Evolutionary conservation across 30 jellyfish, hydroid and myxozoan species (phyloP).

Genomic region (Aurelia aurita): DNA sequence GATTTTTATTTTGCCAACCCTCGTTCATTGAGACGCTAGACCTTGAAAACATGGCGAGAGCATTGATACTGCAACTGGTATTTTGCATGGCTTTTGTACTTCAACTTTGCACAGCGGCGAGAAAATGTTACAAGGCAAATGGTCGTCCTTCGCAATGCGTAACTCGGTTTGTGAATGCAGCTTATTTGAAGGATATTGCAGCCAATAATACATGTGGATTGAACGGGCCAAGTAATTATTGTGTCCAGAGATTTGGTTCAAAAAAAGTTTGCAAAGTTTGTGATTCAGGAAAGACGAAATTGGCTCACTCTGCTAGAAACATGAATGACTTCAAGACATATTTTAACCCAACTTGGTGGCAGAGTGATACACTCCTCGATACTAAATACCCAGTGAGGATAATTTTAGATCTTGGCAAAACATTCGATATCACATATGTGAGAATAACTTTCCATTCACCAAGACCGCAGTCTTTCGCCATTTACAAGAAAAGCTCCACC

Average conservation of each 20-base stretch:
- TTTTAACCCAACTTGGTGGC: conserved; percentile 92
- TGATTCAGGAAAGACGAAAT: conserved; percentile 51
- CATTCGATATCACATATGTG: conserved; percentile 81
- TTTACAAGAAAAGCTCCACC: conserved; percentile 77
- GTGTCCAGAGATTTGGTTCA: conserved; percentile 89
- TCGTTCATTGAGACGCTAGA: not conserved
- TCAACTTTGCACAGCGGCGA: conserved; percentile 83
- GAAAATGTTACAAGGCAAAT: conserved; percentile 80
- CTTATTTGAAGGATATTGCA: conserved; percentile 68
- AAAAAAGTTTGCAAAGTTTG: conserved; percentile 78
- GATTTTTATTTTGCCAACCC: not conserved
- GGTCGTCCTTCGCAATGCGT: conserved; percentile 89
- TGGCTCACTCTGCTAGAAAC: conserved; percentile 82
- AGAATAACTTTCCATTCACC: conserved; percentile 90
- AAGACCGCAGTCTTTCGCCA: conserved; percentile 92
- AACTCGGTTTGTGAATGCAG: conserved; percentile 97
- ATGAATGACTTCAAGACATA: conserved; percentile 72
- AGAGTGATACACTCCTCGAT: conserved; percentile 85
- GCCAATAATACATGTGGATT: conserved; percentile 96
- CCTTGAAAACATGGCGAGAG: not conserved
- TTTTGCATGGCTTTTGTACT: conserved; percentile 13
- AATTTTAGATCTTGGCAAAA: conserved; percentile 84
- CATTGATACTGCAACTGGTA: not conserved
- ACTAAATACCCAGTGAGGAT: conserved; percentile 85
- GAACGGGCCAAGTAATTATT: conserved; percentile 67